phyloP scores from a whole-genome alignment of 2,888 invertebrate genomes.

The Mycalesis mineus region DNA sequence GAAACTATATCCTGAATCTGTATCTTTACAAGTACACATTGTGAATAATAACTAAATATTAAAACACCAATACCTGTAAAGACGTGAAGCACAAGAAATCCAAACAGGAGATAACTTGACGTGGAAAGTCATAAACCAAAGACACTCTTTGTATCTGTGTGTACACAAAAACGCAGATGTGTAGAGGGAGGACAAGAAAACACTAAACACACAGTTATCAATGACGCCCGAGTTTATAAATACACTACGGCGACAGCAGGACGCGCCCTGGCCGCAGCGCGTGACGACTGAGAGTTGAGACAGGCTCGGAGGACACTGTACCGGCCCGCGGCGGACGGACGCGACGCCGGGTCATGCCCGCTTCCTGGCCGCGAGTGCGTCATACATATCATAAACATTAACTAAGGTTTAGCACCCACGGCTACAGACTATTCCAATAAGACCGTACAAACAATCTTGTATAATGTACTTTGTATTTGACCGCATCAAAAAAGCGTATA shows the following conservation, averaged over 20 bases:
- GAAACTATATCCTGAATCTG: background rate
- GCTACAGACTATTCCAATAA: background rate
- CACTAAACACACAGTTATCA: conserved; percentile 43
- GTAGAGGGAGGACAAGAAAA: conserved; percentile 37
- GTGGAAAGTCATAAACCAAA: background rate
- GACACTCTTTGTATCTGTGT: background rate
- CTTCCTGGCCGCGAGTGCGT: conserved; percentile 59
- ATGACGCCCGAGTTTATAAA: conserved; percentile 69
- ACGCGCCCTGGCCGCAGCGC: conserved; percentile 63
- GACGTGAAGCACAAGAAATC: background rate
- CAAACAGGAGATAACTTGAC: background rate
- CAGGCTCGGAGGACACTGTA: conserved; percentile 27
- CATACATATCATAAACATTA: conserved; percentile 58
- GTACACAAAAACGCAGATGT: conserved; percentile 7
- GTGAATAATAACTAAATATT: conserved; percentile 1
- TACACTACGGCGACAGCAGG: conserved; percentile 67
- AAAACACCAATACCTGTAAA: background rate
- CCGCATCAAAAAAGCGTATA: too few species aligned
- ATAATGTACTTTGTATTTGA: too few species aligned
- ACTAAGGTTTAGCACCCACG: conserved; percentile 20
- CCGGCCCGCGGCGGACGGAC: too few species aligned
- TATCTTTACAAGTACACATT: background rate
- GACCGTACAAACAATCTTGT: background rate
- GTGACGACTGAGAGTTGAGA: conserved; percentile 48
- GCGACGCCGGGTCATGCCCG: conserved; percentile 51